Evolutionary conservation across 1,140 invertebrate genomes (phyloP).

Genomic region (Ptiloglossa arizonensis): DNA sequence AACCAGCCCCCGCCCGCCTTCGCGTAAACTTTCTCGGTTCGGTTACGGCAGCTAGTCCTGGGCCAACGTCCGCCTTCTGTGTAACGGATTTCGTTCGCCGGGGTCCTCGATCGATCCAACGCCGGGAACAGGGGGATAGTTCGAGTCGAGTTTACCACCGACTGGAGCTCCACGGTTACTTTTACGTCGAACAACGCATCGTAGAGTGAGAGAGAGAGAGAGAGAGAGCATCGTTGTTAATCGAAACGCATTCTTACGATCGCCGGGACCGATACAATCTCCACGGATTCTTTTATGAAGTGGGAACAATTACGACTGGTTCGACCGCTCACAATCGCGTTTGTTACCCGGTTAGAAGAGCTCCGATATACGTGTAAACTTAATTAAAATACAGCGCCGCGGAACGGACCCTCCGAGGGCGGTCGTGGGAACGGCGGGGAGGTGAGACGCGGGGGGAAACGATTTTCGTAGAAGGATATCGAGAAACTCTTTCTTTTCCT

Average conservation of each 20-base stretch:
- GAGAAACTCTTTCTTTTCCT: conserved; percentile 48
- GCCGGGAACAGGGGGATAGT: too few relatives aligned
- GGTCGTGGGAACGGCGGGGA: conserved; percentile 63
- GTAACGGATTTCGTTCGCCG: conserved; percentile 56
- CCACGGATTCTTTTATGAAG: conserved; percentile 32
- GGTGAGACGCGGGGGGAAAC: conserved; percentile 14
- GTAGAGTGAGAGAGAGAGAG: too few relatives aligned
- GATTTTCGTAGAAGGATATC: conserved; percentile 68
- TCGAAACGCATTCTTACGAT: background rate
- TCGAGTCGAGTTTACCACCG: too few relatives aligned
- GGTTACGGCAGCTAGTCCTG: conserved; percentile 28
- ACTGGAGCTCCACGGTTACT: background rate
- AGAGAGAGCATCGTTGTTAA: too few relatives aligned
- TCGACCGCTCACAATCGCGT: conserved; percentile 51
- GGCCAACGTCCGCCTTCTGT: background rate
- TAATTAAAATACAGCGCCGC: conserved; percentile 61
- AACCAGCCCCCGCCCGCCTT: conserved; percentile 37
- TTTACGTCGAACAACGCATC: background rate
- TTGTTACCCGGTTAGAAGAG: conserved; percentile 42
- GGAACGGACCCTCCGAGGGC: conserved; percentile 36
- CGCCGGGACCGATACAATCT: background rate
- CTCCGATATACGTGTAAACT: conserved; percentile 45
- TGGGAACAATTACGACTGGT: conserved; percentile 41
- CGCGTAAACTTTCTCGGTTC: conserved; percentile 28
- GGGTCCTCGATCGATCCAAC: too few relatives aligned